These are phyloP conservation scores for Tricholaema leucomelas DNA, from an alignment of 2,113 vertebrate genomes.

Conservation along the genomic window DNA sequence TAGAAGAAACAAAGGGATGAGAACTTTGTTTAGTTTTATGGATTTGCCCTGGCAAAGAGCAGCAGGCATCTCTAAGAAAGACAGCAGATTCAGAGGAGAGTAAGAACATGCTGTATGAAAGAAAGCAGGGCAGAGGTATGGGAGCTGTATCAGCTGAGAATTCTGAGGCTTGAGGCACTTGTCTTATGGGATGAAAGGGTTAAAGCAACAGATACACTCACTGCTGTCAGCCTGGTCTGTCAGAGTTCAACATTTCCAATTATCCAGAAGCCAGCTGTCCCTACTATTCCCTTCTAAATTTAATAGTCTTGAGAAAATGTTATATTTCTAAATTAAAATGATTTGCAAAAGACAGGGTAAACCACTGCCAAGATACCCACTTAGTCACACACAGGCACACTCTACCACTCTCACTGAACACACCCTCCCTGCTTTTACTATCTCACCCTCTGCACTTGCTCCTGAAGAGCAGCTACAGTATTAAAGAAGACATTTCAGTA, in stretches of 20 bases:
- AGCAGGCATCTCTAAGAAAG: background rate
- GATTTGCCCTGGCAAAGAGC: background rate
- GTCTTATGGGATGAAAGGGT: background rate
- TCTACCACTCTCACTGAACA: background rate
- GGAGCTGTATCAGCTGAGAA: background rate
- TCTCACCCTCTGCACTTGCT: background rate
- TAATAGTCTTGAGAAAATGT: constrained; percentile 61
- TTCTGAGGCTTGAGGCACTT: background rate
- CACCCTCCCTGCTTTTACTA: background rate
- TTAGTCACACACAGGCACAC: background rate
- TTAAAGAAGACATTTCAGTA: background rate
- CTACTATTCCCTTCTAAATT: constrained; percentile 56
- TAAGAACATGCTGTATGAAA: background rate
- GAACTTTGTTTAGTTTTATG: background rate
- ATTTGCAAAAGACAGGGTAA: constrained; percentile 37
- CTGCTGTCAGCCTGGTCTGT: constrained; percentile 52
- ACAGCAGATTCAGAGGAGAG: background rate
- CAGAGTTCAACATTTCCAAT: constrained; percentile 67
- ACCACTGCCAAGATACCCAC: background rate
- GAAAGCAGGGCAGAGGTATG: background rate
- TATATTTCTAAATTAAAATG: constrained; percentile 50
- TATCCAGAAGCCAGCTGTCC: constrained; percentile 67
- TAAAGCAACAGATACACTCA: constrained; percentile 16
- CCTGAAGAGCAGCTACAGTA: background rate
- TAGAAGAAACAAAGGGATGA: background rate